Conservation (phyloP, 2,113 vertebrate species). For the Syngnathoides biaculeatus region DNA sequence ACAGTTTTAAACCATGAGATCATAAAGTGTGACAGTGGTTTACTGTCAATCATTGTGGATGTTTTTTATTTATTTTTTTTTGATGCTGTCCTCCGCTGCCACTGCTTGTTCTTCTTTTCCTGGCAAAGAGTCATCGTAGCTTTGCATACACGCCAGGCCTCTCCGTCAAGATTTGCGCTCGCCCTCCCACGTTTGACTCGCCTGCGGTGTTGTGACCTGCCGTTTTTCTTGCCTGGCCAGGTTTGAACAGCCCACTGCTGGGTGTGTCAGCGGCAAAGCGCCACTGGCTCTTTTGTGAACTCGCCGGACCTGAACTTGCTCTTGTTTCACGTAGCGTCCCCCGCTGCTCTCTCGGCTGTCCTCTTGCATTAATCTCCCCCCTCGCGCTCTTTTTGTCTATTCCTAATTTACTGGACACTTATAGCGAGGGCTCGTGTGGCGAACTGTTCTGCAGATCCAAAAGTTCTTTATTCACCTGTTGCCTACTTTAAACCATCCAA, state of each 20-base stretch:
- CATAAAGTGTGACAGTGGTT: neutral
- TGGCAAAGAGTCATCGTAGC: slow-evolving; percentile 2
- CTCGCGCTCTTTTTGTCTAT: neutral
- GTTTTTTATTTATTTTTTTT: neutral
- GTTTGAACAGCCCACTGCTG: slow-evolving; percentile 46
- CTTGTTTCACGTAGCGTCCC: slow-evolving; percentile 22
- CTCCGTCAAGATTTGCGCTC: slow-evolving; percentile 18
- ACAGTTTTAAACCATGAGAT: neutral
- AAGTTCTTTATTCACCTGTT: slow-evolving; percentile 25
- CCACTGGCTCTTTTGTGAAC: slow-evolving; percentile 36
- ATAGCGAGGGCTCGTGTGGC: slow-evolving; percentile 19
- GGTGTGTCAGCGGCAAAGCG: slow-evolving; percentile 41
- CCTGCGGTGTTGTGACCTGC: slow-evolving; percentile 52
- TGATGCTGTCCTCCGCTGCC: neutral
- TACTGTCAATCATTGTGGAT: slow-evolving; percentile 4
- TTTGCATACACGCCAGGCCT: slow-evolving; percentile 18
- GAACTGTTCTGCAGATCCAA: neutral
- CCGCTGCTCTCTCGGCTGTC: slow-evolving; percentile 18
- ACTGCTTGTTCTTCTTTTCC: slow-evolving; percentile 5
- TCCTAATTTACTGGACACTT: slow-evolving; percentile 8
- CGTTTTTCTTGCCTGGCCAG: slow-evolving; percentile 68
- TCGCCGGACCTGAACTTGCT: slow-evolving; percentile 50
- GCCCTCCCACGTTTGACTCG: slow-evolving; percentile 7
- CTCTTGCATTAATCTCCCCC: slow-evolving; percentile 1
- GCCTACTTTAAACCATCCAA: slow-evolving; percentile 8